A percentile compares a stretch with the other conserved stretches of the same genome.
phyloP scores from a whole-genome alignment of 2,888 invertebrate species.

The Drosophila nr. perissopoda region DNA sequence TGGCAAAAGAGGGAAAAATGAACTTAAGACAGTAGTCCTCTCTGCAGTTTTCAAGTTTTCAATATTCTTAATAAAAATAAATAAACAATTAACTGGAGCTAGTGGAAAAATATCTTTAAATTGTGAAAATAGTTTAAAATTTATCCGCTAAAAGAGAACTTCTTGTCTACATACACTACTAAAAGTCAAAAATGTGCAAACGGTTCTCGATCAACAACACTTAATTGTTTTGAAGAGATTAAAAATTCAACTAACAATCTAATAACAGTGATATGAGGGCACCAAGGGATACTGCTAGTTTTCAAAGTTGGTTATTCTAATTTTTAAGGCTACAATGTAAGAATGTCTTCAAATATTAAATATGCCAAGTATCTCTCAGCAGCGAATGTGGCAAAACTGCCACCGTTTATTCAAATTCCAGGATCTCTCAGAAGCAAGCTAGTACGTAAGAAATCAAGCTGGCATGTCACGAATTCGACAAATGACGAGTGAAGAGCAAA shows the following conservation, averaged over 20 bases:
- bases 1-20: background rate
- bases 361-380: conserved; percentile 1
- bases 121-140: background rate
- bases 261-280: background rate
- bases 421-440: background rate
- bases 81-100: background rate
- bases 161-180: background rate
- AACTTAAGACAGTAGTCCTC: background rate
- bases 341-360: background rate
- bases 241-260: background rate
- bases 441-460: background rate
- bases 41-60: background rate
- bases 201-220: background rate
- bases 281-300: too few relatives aligned
- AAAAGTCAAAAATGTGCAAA: background rate
- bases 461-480: background rate
- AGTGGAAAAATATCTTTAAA: background rate
- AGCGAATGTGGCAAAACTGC: background rate
- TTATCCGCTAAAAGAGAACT: background rate
- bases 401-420: background rate
- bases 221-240: background rate
- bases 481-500: conserved; percentile 43
- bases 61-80: background rate
- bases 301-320: background rate
- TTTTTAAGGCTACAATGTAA: background rate